Conservation (phyloP, 2,797 vertebrate species). For the Orestias chungarensis region DNA sequence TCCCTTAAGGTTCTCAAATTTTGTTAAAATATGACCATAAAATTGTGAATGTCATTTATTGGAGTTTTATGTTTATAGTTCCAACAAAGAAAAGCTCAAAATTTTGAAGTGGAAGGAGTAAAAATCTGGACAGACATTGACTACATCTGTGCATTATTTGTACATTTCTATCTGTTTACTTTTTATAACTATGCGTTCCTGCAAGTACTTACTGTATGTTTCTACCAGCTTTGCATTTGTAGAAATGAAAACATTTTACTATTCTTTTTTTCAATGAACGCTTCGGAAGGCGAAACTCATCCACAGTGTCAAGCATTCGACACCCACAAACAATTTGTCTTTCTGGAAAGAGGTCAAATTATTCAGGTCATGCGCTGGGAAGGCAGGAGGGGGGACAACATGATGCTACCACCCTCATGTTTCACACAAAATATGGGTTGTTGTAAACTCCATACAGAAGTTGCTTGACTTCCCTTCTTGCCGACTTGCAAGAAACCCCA, state of each 20-base stretch:
- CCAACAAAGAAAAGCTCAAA: background rate
- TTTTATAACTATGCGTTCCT: background rate
- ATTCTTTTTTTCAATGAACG: background rate
- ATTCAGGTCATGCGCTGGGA: background rate
- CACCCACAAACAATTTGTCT: background rate
- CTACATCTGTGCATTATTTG: background rate
- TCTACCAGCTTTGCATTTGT: background rate
- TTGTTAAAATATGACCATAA: background rate
- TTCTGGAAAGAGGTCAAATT: background rate
- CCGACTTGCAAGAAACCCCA: background rate
- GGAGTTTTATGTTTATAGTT: background rate
- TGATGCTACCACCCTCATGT: background rate
- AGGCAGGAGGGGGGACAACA: too few species aligned
- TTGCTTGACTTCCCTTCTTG: background rate
- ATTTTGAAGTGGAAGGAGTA: background rate
- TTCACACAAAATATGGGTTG: too few species aligned
- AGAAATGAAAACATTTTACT: background rate
- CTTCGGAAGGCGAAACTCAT: background rate
- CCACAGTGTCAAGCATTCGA: background rate
- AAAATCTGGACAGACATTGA: background rate
- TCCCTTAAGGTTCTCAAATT: too few species aligned
- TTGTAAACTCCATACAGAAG: too few species aligned
- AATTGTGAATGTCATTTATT: background rate
- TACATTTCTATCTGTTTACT: too few species aligned
- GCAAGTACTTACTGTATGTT: background rate